Conservation (phyloP, 2,888 invertebrate species). For the Altica lythri region DNA sequence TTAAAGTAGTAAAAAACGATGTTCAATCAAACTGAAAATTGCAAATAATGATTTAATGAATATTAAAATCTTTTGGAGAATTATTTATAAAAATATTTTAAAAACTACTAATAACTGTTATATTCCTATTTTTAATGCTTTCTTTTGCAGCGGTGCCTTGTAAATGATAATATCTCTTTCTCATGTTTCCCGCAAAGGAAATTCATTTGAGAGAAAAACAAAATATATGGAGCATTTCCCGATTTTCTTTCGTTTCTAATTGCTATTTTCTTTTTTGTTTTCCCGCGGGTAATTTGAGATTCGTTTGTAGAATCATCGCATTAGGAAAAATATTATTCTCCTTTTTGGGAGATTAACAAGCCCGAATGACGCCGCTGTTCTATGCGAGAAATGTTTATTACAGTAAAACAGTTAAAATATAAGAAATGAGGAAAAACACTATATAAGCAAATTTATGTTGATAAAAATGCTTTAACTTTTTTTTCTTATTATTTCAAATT, state of each 20-base stretch:
- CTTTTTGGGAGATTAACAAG: slow-evolving; percentile 11
- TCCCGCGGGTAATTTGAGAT: slow-evolving; percentile 17
- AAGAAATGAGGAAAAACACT: too few relatives aligned
- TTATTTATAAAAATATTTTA: too few relatives aligned
- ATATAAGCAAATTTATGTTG: too few relatives aligned
- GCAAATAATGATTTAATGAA: too few relatives aligned
- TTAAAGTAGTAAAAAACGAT: too few relatives aligned
- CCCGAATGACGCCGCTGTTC: neutral
- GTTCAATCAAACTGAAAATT: too few relatives aligned
- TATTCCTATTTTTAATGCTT: neutral
- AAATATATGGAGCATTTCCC: slow-evolving; percentile 15
- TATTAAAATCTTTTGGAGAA: too few relatives aligned
- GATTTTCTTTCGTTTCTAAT: slow-evolving; percentile 17
- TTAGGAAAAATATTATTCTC: slow-evolving; percentile 19
- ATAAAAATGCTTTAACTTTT: too few relatives aligned
- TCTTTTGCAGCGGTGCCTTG: slow-evolving; percentile 1
- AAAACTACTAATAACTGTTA: too few relatives aligned
- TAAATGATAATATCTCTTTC: slow-evolving; percentile 16
- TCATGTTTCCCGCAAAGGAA: slow-evolving; percentile 15
- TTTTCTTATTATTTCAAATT: too few relatives aligned
- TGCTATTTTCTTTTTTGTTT: slow-evolving; percentile 19
- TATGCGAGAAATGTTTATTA: too few relatives aligned
- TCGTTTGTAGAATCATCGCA: slow-evolving; percentile 17
- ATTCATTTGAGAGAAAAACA: slow-evolving; percentile 11
- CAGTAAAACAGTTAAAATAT: too few relatives aligned